Base-by-base conservation (phyloP, 2,888 invertebrate species). In the Opisthograptis luteolata region DNA sequence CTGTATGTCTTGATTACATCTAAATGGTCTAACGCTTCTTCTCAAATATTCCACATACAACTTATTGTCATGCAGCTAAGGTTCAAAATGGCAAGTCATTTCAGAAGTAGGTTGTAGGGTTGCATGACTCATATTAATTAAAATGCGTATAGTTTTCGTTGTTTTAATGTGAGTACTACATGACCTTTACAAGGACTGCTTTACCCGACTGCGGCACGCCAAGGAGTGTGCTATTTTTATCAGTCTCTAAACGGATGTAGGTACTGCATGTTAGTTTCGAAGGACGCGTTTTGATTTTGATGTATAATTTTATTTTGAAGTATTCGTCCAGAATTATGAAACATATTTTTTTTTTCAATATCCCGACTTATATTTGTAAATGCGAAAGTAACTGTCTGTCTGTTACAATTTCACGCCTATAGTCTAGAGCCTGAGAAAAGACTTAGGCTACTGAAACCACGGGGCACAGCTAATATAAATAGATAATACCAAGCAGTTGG, bases 61-160 rank as follows among this genome's bases (percentile, higher is more conserved):
- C 20, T 19, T 48, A 41, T 14, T 1, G 1, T 3, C 2, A 13
- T 25, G 2, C 1, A 0, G 0, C 5, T 42, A 31, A 42, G 31
- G 48, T 37, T 27, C 9, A 20, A 31, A 37, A 14, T 42, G 1
- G 30, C 9, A 22, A 19, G 17, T 7, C 6, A 3, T 34, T 37
- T 17, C 27, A 32, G 27, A 28, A 12, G 13, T 32, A 20, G 19
- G 4, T 34, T n/a, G 9, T 24, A 24, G 40, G 25, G 14, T 54
- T 13, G 58, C 55, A 54, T 60, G 60, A 54, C 44, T 46, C 58
- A 54, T 17, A 12, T 31, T 46, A 49, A 58, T 60, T 60, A 60
- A 24, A 42, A 49, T 43, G 39, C 41, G 42, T 47, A 31, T 41
- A 44, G 43, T 36, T 36, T 44, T 42, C 22, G 6, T 19, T 12